Evolutionary conservation across 2,888 invertebrate species (phyloP).

Genomic region (Linnaemya tessellans): DNA sequence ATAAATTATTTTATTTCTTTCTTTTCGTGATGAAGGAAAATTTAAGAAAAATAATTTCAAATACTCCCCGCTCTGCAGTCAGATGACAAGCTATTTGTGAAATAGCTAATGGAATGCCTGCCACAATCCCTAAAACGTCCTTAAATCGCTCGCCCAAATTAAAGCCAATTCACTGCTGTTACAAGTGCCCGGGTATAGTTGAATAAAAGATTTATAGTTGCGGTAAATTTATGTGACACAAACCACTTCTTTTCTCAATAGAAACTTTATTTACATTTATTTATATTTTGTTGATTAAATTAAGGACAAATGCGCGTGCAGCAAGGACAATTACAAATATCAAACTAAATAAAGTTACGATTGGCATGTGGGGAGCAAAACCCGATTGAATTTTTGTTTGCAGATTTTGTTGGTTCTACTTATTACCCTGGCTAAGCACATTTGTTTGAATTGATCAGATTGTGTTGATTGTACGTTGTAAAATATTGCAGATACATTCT

Average conservation of each 20-base stretch:
- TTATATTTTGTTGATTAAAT: slow-evolving; percentile 10
- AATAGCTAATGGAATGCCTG: background rate
- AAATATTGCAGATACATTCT: slow-evolving; percentile 26
- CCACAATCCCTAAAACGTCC: too few species aligned
- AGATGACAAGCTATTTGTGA: too few species aligned
- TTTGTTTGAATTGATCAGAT: slow-evolving; percentile 1
- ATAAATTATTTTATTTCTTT: too few species aligned
- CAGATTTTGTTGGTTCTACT: slow-evolving; percentile 12
- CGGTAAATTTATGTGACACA: background rate
- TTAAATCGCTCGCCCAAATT: too few species aligned
- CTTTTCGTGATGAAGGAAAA: too few species aligned
- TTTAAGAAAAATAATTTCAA: too few species aligned
- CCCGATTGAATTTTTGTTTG: slow-evolving; percentile 20
- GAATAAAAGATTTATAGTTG: background rate
- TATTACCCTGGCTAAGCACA: slow-evolving; percentile 11
- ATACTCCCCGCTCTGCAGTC: too few species aligned
- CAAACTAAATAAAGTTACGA: slow-evolving; percentile 15
- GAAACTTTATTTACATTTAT: background rate
- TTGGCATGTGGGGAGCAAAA: slow-evolving; percentile 14
- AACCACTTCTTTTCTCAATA: background rate
- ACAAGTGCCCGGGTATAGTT: too few species aligned
- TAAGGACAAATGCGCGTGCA: slow-evolving; percentile 12
- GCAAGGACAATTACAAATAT: slow-evolving; percentile 19
- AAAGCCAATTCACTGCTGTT: too few species aligned
- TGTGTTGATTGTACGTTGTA: background rate